Evolutionary conservation across 2,797 vertebrate species (phyloP), one percentile per base, ranked within the genome.

Genomic region (Phrynocephalus forsythii): DNA sequence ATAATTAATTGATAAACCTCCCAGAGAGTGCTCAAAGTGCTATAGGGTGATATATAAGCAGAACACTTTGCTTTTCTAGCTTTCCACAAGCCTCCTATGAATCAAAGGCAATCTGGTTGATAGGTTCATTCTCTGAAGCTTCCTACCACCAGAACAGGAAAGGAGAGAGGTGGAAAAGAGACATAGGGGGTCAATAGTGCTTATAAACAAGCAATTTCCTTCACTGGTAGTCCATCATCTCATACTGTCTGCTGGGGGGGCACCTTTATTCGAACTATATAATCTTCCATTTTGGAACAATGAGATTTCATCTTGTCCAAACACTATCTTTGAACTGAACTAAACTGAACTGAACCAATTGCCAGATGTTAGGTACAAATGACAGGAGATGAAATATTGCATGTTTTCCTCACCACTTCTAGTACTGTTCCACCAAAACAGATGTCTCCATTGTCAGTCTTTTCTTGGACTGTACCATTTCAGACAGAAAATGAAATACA

Each of bases 131-230:
- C 13, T 13, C 3, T 16, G 16, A 28, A 79, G 75, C 66, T 68
- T 79, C 26, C 33, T 84, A 76, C 6, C 28, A 79, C 13, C 52
- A 73, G 52, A 79, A 48, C 33, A 88, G 68, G 68, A 88, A 72
- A 63, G 30, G 33, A 77, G 50, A 71, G 66, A 1, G 26, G 26
- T 26, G 76, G 38, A 78, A 87, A 83, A 44, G 18, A 16, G 68
- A 56, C 26, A 50, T 26, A 24, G 22, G 48, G 71, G 18, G 52
- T 82, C 20, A 87, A 82, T 3, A 6, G 16, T 56, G 30, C n/a
- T 56, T 44, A 79, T 26, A 84, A 88, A 79, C 52, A 79, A 79
- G 38, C 52, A 52, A 28, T 3, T 30, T 6, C 22, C 60, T 63
- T 72, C 24, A 38, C 78, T 79, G 52, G 82, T 71, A 52, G 20